Percentiles rank a stretch among this genome's conserved stretches.
Evolutionary conservation across 1,140 invertebrate genomes (phyloP).

Genomic region (Brachionus rubens): DNA sequence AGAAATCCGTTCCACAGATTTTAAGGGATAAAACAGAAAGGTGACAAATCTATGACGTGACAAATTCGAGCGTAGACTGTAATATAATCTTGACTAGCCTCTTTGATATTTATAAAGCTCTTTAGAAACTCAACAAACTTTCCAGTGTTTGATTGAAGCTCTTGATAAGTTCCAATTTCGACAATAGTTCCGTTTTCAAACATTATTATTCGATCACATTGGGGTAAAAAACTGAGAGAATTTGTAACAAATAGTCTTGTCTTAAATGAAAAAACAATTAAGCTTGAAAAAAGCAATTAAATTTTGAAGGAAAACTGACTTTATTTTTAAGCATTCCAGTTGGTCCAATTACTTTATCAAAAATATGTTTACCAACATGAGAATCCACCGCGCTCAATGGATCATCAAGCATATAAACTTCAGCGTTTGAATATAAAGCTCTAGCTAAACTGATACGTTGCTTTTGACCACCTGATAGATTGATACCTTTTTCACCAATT

Average conservation of each 20-base stretch:
- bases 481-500: conserved; percentile 51
- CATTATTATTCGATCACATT: conserved; percentile 47
- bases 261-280: background rate
- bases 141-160: conserved; percentile 3
- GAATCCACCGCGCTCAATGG: conserved; percentile 64
- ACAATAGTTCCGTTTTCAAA: conserved; percentile 43
- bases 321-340: conserved; percentile 51
- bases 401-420: conserved; percentile 64
- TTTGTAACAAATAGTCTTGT: conserved; percentile 47
- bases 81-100: background rate
- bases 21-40: too few relatives aligned
- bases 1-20: too few relatives aligned
- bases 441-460: conserved; percentile 53
- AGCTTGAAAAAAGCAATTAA: background rate
- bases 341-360: conserved; percentile 55
- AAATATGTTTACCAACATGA: conserved; percentile 60
- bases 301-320: too few relatives aligned
- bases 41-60: too few relatives aligned
- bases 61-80: too few relatives aligned
- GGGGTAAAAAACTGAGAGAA: conserved; percentile 38
- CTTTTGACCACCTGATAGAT: conserved; percentile 57
- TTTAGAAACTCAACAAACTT: conserved; percentile 26
- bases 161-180: conserved; percentile 27
- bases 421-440: conserved; percentile 55
- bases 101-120: conserved; percentile 24